These are phyloP conservation scores for Thinocorus orbignyianus DNA, from an alignment of 2,113 vertebrate genomes.

Conservation along the genomic window DNA sequence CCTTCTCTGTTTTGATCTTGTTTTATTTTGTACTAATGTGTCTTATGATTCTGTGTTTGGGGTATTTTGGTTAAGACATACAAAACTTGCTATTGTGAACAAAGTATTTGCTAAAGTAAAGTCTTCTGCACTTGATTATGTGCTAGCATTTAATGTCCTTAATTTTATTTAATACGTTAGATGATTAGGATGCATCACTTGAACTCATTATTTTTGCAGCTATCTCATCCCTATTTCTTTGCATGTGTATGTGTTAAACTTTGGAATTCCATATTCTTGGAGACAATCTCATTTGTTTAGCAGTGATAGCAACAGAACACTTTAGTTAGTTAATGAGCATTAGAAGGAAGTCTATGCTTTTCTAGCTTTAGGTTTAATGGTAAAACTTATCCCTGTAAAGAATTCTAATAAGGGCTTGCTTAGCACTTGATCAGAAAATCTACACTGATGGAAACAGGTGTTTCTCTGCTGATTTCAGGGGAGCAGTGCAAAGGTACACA, in stretches of 20 bases:
- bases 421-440: background rate
- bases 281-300: background rate
- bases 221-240: background rate
- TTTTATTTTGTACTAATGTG: background rate
- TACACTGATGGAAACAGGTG: rapidly evolving
- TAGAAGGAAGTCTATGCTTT: background rate
- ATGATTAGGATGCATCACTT: background rate
- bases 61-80: background rate
- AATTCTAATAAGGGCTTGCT: background rate
- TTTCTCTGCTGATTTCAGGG: background rate
- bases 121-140: background rate
- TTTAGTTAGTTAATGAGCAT: background rate
- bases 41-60: background rate
- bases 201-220: background rate
- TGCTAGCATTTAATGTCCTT: background rate
- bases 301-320: background rate
- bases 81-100: background rate
- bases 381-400: background rate
- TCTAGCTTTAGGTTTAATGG: background rate
- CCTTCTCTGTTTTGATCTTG: background rate
- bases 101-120: background rate
- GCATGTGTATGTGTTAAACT: background rate
- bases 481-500: background rate
- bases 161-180: background rate
- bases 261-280: background rate